Base-by-base conservation (phyloP, 2,113 vertebrate species). In the Acrocephalus kingi region DNA sequence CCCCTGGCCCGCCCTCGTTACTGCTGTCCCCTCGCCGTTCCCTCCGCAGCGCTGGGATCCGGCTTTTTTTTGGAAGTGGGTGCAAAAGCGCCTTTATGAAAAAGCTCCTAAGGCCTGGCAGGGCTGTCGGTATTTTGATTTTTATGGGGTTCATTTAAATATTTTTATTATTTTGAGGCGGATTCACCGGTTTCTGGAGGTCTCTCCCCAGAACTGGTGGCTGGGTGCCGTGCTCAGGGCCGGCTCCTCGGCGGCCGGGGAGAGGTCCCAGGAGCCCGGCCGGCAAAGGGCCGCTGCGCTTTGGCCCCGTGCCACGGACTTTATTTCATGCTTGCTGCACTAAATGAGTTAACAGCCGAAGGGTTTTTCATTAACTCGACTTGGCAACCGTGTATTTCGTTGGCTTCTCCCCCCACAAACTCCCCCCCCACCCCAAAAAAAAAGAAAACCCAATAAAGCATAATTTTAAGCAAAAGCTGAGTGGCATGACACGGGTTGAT, bases 341-440 rank as follows among this genome's bases (percentile, higher is more conserved):
- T 93, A 93, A 96, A 97, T 96, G 96, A 97, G 96, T 97, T 97
- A 97, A 94, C 96, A 96, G 93, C 89, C 84, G 86, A 91, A 95
- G 94, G 94, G 96, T 96, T 97, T 97, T 96, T 96, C 97, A 97
- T 97, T 97, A 97, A 97, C 97, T 97, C 48, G 52, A 24, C 88
- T 93, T 97, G 92, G 97, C 96, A 97, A 94, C 92, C 90, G 39
- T 90, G 61, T 69, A 79, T 87, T 94, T 80, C 33, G 43, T 78
- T 81, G 84, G 35, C 16, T 72, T 84, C 49, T 43, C 10, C 35
- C 33, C 6, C 17, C 37, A 1, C 19, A 10, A 2, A 0, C 24
- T 6, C 9, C 11, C 13, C n/a, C 6, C 22, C 25, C n/a, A n/a
- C n/a, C 27, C 16, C 4, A 11, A 19, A 11, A 59, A 17, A 15